Conservation (phyloP, 2,888 invertebrate species). For the Calliopum simillimum region DNA sequence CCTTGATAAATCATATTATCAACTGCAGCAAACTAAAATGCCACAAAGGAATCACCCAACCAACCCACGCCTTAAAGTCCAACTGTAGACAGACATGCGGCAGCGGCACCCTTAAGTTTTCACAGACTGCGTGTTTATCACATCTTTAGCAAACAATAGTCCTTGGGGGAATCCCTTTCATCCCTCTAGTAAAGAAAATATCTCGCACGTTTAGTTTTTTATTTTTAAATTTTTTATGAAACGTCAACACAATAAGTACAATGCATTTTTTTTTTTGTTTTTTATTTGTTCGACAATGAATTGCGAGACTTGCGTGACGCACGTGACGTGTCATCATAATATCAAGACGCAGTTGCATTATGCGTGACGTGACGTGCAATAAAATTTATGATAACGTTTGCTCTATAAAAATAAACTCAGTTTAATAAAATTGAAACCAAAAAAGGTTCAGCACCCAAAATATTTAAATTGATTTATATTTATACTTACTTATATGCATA, state of each 20-base stretch:
- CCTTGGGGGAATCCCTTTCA: neutral
- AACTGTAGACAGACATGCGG: neutral
- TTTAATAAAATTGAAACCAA: no score
- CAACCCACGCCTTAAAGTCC: neutral
- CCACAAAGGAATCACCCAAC: no score
- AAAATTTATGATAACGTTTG: no score
- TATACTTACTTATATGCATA: no score
- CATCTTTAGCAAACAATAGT: neutral
- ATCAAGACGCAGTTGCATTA: no score
- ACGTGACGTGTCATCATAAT: no score
- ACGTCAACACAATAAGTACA: neutral
- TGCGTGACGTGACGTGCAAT: no score
- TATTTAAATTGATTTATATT: no score
- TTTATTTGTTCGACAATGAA: constrained; percentile 19
- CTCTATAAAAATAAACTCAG: no score
- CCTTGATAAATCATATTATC: neutral
- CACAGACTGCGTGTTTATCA: constrained; percentile 14
- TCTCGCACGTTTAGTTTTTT: no score
- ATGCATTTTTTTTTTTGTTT: constrained; percentile 14
- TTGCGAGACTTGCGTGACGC: constrained; percentile 11
- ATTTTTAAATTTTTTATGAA: neutral
- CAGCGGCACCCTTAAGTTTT: neutral
- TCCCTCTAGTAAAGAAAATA: no score
- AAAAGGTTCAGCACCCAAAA: no score
- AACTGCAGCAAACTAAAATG: neutral